Evolutionary conservation across 2,888 invertebrate species (phyloP).

Genomic region (Nomada flava): DNA sequence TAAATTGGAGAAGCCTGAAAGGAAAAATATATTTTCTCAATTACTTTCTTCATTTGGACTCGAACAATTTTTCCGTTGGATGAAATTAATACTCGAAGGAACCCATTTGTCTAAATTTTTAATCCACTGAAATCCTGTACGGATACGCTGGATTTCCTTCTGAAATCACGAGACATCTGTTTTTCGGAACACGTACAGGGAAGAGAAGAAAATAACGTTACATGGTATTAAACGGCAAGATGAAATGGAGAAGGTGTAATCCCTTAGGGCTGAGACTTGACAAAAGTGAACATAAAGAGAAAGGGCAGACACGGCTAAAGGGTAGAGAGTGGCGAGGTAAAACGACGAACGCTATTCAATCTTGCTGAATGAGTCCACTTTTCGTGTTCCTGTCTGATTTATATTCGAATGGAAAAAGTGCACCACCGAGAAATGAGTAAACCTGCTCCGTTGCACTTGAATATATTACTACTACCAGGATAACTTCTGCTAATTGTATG

Average conservation of each 20-base stretch:
- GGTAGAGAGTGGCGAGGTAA: slow-evolving; percentile 33
- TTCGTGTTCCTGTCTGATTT: slow-evolving; percentile 36
- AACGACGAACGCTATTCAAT: slow-evolving; percentile 50
- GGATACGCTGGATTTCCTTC: neutral
- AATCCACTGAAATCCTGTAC: no score
- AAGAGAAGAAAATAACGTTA: slow-evolving; percentile 37
- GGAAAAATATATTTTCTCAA: no score
- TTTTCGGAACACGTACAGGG: neutral
- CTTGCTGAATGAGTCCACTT: slow-evolving; percentile 48
- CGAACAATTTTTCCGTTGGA: no score
- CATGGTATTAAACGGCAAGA: slow-evolving; percentile 26
- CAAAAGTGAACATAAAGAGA: slow-evolving; percentile 35
- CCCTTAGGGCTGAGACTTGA: slow-evolving; percentile 45
- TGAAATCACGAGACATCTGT: neutral
- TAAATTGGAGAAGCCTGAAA: no score
- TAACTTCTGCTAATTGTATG: neutral
- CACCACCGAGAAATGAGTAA: slow-evolving; percentile 30
- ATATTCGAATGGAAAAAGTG: slow-evolving; percentile 30
- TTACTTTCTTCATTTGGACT: no score
- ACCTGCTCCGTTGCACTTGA: slow-evolving; percentile 22
- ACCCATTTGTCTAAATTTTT: no score
- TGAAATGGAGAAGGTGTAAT: slow-evolving; percentile 45
- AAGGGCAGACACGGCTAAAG: slow-evolving; percentile 3
- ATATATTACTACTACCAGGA: neutral
- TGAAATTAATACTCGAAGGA: no score